Conservation (phyloP, 2,888 invertebrate genomes). For the Drosophila monieri region DNA sequence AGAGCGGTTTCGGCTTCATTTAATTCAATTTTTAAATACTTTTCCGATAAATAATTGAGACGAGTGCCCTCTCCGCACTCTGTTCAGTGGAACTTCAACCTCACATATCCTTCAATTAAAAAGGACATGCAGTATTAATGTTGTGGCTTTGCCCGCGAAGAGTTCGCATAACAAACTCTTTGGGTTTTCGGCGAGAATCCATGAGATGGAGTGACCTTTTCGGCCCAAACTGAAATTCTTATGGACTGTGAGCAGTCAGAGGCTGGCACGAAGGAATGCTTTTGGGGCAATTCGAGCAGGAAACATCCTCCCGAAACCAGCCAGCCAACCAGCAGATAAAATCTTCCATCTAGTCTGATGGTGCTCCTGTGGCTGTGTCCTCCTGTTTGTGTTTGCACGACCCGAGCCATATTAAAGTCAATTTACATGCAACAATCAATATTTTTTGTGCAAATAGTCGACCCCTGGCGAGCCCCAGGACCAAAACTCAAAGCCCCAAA, state of each 20-base stretch:
- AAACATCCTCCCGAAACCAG: conserved; percentile 47
- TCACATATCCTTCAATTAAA: conserved; percentile 2
- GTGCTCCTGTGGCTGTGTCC: not conserved
- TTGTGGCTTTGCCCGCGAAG: not conserved
- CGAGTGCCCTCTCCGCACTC: conserved; percentile 1
- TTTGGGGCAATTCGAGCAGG: conserved; percentile 22
- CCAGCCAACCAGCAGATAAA: conserved; percentile 54
- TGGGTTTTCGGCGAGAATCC: too few species aligned
- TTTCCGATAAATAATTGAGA: conserved; percentile 8
- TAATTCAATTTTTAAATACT: conserved; percentile 13
- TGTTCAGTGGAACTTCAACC: conserved; percentile 5
- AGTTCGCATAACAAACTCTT: not conserved
- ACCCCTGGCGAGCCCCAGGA: conserved; percentile 37
- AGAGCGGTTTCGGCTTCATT: conserved; percentile 26
- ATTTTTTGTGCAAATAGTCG: conserved; percentile 66
- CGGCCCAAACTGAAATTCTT: conserved; percentile 11
- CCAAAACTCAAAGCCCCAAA: conserved; percentile 11
- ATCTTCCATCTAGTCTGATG: conserved; percentile 29
- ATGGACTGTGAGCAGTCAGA: conserved; percentile 23
- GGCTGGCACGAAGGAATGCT: conserved; percentile 10
- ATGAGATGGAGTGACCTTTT: too few species aligned
- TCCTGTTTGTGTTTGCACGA: conserved; percentile 3
- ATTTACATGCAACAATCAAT: conserved; percentile 72
- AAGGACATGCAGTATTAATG: not conserved
- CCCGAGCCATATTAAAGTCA: conserved; percentile 63